Evolutionary conservation across 2,113 vertebrate genomes (phyloP), one percentile per base, ranked within the genome.

Genomic region (Muscicapa adusta): DNA sequence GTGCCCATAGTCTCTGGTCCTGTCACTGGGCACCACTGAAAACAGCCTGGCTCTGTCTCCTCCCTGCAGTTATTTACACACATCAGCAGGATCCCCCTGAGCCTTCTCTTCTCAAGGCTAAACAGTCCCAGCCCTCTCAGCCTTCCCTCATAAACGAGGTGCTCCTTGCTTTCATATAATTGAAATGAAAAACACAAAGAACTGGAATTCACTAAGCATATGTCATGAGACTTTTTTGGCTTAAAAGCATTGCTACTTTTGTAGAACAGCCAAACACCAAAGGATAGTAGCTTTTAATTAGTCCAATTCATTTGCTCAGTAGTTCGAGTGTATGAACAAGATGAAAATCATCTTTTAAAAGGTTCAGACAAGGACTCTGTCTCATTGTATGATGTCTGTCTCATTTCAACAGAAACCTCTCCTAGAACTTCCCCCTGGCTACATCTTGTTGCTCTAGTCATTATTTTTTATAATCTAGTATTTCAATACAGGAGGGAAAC

Each of bases 391-490:
- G 24, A 76, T 54, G 20, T 66, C 80, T 93, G 33, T 62, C 43
- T 96, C 56, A 25, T 96, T 91, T 77, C 71, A 91, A 91, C 72
- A 83, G 54, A 95, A 73, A 72, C 38, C 24, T 85, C 76, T 88
- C 66, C 53, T 76, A 94, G 38, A 86, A 62, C 34, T 70, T 81
- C 58, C 85, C 48, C 88, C 87, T 84, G 88, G 71, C 45, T 85
- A 57, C 29, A 28, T 61, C 15, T 72, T 91, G 77, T 85, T 96
- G 61, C 43, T 94, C 10, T 91, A 86, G 57, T 80, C 51, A 93
- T 95, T 97, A 91, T 51, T 86, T 96, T 95, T 97, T 96, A 90
- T 40, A 95, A 94, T 75, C 84, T 61, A 53, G 78, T 53, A 28
- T 94, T 95, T 87, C 65, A 78, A 14, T 88, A 73, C 66, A 78